Conservation (phyloP, 2,888 invertebrate species). For the Drosophila stalkeri region DNA sequence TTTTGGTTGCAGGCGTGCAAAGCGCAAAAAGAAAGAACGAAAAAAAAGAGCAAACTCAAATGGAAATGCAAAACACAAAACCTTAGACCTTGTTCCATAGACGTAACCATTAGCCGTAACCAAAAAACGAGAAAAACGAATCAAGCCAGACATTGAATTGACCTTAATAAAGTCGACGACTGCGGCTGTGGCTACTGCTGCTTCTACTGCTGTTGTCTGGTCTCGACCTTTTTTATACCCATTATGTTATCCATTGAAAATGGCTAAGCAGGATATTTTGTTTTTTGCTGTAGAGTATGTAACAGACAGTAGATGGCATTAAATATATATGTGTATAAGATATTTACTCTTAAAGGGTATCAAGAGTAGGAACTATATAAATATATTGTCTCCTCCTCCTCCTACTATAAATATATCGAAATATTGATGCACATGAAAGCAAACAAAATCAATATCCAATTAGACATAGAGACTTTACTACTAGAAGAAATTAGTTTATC, state of each 20-base stretch:
- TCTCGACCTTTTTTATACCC: slow-evolving; percentile 48
- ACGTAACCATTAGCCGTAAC: slow-evolving; percentile 72
- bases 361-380: too few relatives aligned
- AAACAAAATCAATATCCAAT: too few relatives aligned
- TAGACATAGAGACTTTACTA: too few relatives aligned
- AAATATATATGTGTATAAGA: too few relatives aligned
- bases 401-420: not conserved
- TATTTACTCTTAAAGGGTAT: too few relatives aligned
- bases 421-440: too few relatives aligned
- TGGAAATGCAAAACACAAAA: slow-evolving; percentile 59
- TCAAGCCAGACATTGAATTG: slow-evolving; percentile 75
- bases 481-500: too few relatives aligned
- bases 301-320: not conserved
- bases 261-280: not conserved
- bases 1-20: slow-evolving; percentile 43
- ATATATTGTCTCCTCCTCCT: too few relatives aligned
- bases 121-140: slow-evolving; percentile 30
- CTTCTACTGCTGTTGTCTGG: slow-evolving; percentile 30
- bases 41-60: slow-evolving; percentile 36
- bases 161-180: slow-evolving; percentile 77
- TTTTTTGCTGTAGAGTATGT: too few relatives aligned
- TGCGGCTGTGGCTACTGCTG: slow-evolving; percentile 34
- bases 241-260: not conserved
- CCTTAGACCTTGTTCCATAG: slow-evolving; percentile 41
- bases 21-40: slow-evolving; percentile 10